phyloP scores from a whole-genome alignment of 2,888 invertebrate genomes.

The Trichogramma evanescens region DNA sequence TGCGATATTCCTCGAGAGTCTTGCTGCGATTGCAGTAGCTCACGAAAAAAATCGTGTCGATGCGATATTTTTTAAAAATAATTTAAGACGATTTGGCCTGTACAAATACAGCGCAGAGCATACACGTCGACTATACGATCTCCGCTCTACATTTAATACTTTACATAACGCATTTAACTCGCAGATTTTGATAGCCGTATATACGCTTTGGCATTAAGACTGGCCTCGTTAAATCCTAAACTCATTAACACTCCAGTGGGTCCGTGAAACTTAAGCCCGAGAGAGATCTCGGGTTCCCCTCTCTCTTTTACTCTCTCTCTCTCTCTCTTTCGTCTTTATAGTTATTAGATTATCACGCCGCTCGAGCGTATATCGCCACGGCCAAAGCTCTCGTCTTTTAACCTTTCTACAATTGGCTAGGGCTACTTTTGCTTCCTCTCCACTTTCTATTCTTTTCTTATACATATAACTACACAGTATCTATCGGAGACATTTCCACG shows the following conservation, averaged over 20 bases:
- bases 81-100: too few species aligned
- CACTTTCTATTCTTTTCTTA: background rate
- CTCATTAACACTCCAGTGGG: slow-evolving; percentile 4
- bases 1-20: too few species aligned
- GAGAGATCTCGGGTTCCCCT: background rate
- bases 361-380: background rate
- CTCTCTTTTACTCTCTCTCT: background rate
- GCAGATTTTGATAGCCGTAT: too few species aligned
- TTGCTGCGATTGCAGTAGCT: too few species aligned
- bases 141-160: too few species aligned
- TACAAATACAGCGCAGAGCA: too few species aligned
- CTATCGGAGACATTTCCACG: slow-evolving; percentile 8
- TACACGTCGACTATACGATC: too few species aligned
- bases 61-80: too few species aligned
- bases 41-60: too few species aligned
- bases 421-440: background rate
- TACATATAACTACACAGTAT: background rate
- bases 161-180: too few species aligned
- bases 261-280: background rate
- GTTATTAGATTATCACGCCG: slow-evolving; percentile 10
- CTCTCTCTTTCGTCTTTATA: background rate
- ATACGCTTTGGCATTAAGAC: background rate
- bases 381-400: background rate
- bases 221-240: slow-evolving; percentile 7
- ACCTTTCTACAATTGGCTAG: background rate